These are phyloP conservation scores for Pavo muticus DNA, from an alignment of 2,113 vertebrate genomes.

Conservation along the genomic window DNA sequence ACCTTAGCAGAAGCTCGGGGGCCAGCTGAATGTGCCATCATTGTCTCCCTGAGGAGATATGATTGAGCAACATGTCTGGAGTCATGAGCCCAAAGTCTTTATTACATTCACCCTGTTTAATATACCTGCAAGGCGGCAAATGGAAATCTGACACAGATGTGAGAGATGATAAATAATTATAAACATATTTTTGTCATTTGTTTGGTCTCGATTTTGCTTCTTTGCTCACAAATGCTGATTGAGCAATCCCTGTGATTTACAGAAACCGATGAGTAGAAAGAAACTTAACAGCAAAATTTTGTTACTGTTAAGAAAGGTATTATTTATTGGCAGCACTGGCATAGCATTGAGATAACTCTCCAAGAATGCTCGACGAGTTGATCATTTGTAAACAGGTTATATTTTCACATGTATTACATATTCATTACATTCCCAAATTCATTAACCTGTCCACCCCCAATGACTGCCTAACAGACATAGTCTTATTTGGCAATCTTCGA, in stretches of 20 bases:
- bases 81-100: not conserved
- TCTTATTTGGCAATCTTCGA: too few relatives aligned
- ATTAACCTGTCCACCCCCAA: too few relatives aligned
- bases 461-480: too few relatives aligned
- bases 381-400: too few relatives aligned
- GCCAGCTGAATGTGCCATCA: not conserved
- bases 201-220: not conserved
- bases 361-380: too few relatives aligned
- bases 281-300: too few relatives aligned
- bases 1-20: not conserved
- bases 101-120: not conserved
- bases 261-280: too few relatives aligned
- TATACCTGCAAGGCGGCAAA: not conserved
- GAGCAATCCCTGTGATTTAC: not conserved
- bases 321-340: too few relatives aligned
- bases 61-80: not conserved
- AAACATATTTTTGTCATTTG: not conserved
- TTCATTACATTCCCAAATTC: too few relatives aligned
- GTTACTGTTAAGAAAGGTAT: too few relatives aligned
- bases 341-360: too few relatives aligned
- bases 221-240: not conserved
- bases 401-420: too few relatives aligned
- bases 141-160: not conserved
- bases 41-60: not conserved
- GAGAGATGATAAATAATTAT: not conserved